These are phyloP conservation scores for Tangara arthus DNA, from an alignment of 2,797 vertebrate species.

Conservation along the genomic window DNA sequence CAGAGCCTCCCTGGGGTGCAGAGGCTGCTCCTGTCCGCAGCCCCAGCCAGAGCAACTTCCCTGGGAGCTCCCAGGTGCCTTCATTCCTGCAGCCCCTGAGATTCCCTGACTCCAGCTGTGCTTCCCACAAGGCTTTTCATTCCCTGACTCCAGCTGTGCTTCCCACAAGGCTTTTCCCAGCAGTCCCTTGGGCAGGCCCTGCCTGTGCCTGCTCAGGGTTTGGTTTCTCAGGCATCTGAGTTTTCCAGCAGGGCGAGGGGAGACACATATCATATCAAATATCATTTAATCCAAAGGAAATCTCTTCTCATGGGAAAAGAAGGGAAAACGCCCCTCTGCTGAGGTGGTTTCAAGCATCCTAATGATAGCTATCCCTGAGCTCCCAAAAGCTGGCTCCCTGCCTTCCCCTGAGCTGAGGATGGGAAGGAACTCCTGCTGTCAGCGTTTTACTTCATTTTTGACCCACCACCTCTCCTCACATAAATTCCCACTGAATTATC, in stretches of 20 bases:
- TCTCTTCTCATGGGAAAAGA: not conserved
- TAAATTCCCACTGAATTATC: slow-evolving; percentile 54
- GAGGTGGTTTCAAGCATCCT: not conserved
- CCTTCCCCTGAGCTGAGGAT: not conserved
- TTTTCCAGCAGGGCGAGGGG: not conserved
- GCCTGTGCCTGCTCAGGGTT: not conserved
- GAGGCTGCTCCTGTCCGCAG: not conserved
- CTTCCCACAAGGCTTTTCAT: not conserved
- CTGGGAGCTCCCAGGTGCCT: not conserved
- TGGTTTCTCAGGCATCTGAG: not conserved
- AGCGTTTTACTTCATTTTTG: slow-evolving; percentile 39
- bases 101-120: not conserved
- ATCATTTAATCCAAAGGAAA: not conserved
- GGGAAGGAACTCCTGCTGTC: slow-evolving; percentile 31
- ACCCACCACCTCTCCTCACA: slow-evolving; percentile 50
- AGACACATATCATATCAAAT: not conserved
- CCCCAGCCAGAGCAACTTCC: not conserved
- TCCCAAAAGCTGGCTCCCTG: not conserved
- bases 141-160: not conserved
- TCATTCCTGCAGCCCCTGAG: not conserved
- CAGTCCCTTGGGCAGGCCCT: not conserved
- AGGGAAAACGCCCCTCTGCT: not conserved
- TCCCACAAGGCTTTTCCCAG: not conserved
- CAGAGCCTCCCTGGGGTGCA: not conserved
- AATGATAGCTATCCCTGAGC: not conserved